Percentiles rank a stretch among this genome's conserved stretches.
Evolutionary conservation across 2,113 vertebrate genomes (phyloP).

Genomic region (Otolemur garnettii): DNA sequence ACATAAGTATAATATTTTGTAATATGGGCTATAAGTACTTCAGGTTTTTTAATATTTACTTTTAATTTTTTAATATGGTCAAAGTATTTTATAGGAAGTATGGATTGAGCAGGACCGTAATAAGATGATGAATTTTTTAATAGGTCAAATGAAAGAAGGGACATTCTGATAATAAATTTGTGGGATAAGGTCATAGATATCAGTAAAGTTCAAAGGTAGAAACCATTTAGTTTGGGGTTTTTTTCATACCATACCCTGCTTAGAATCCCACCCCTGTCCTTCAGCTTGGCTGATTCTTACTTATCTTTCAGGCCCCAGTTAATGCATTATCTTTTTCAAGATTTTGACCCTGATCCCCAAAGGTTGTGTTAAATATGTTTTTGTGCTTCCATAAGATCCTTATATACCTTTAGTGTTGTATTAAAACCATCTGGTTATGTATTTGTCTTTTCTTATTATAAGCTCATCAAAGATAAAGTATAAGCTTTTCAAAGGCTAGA

Average conservation of each 20-base stretch:
- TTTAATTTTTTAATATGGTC: conserved; percentile 39
- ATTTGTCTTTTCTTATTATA: background rate
- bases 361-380: conserved; percentile 35
- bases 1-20: background rate
- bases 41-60: background rate
- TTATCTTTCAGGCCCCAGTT: background rate
- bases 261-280: background rate
- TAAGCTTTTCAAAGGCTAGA: background rate
- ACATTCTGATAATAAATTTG: conserved; percentile 16
- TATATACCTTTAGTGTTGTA: background rate
- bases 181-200: conserved; percentile 31
- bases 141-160: conserved; percentile 34
- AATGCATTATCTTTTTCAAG: background rate
- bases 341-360: background rate
- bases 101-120: background rate
- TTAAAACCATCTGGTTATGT: conserved; percentile 3
- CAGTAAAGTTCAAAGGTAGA: conserved; percentile 36
- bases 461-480: background rate
- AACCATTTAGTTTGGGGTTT: conserved; percentile 29
- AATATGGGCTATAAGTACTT: background rate
- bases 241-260: background rate
- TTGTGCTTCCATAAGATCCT: background rate
- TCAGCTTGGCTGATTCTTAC: background rate
- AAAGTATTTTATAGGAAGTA: background rate
- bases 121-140: conserved; percentile 39